These are phyloP conservation scores for Drosophila conformis DNA, from an alignment of 2,888 invertebrate genomes.

Conservation along the genomic window DNA sequence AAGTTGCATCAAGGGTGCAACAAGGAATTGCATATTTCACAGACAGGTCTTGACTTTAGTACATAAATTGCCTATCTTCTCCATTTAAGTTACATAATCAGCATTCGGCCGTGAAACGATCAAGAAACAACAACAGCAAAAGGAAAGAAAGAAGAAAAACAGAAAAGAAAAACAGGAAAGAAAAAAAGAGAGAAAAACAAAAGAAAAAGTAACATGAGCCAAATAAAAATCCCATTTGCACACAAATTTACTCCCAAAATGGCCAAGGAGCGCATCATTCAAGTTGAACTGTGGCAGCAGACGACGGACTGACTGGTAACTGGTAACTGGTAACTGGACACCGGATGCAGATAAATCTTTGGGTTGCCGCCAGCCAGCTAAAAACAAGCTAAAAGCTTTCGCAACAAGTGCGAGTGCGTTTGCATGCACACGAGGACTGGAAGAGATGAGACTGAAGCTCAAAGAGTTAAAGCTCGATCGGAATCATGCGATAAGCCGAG, in stretches of 20 bases:
- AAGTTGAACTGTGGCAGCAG: constrained; percentile 54
- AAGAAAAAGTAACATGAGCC: constrained; percentile 72
- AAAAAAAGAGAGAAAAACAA: constrained; percentile 22
- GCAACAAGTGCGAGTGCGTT: constrained; percentile 62
- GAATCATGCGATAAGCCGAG: constrained; percentile 74
- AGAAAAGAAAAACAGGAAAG: constrained; percentile 26
- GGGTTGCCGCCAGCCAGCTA: constrained; percentile 56
- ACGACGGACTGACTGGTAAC: constrained; percentile 50
- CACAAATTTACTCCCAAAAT: constrained; percentile 83
- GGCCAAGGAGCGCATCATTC: constrained; percentile 75
- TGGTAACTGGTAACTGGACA: constrained; percentile 80
- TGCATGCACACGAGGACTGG: constrained; percentile 48
- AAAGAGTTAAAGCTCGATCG: constrained; percentile 75
- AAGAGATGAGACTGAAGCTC: constrained; percentile 13
- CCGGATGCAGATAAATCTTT: constrained; percentile 80
- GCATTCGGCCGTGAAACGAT: constrained; percentile 36
- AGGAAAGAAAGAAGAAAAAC: constrained; percentile 8
- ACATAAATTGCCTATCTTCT: constrained; percentile 29
- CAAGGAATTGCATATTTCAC: constrained; percentile 26
- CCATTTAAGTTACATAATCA: constrained; percentile 50
- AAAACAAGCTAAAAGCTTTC: constrained; percentile 50
- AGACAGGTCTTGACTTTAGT: constrained; percentile 7
- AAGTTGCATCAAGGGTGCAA: constrained; percentile 3
- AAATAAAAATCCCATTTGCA: constrained; percentile 80
- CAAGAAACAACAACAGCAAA: constrained; percentile 28